Percentiles rank a stretch among this genome's conserved stretches.
Evolutionary conservation across 2,113 vertebrate genomes (phyloP).

Genomic region (Melanerpes aurifrons): DNA sequence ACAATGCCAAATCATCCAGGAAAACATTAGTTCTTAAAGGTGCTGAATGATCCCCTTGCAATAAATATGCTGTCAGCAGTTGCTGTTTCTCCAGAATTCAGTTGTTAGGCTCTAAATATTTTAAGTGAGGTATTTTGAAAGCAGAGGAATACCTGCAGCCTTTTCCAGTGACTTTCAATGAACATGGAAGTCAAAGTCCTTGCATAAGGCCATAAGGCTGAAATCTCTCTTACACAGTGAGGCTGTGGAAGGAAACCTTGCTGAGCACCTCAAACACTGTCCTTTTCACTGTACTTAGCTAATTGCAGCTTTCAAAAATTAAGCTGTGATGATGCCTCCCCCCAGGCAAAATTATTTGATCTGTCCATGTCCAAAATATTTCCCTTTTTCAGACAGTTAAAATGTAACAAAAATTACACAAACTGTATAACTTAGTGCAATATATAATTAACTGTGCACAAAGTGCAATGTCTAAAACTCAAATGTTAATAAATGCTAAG

Average conservation of each 20-base stretch:
- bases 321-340: not conserved
- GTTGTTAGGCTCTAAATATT: not conserved
- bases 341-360: not conserved
- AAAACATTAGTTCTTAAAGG: slow-evolving; percentile 23
- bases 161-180: not conserved
- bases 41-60: not conserved
- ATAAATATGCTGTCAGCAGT: slow-evolving; percentile 18
- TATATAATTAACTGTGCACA: not conserved
- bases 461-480: not conserved
- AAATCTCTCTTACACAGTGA: not conserved
- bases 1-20: slow-evolving; percentile 39
- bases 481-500: not conserved
- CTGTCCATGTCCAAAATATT: not conserved
- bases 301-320: not conserved
- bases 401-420: not conserved
- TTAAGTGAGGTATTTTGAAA: not conserved
- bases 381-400: not conserved
- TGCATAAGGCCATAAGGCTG: not conserved
- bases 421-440: not conserved
- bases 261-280: not conserved
- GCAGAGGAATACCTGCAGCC: not conserved
- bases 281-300: not conserved
- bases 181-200: not conserved
- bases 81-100: not conserved
- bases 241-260: not conserved